These are phyloP conservation scores for Morphnarchus princeps DNA, from an alignment of 2,113 vertebrate species.

Conservation along the genomic window DNA sequence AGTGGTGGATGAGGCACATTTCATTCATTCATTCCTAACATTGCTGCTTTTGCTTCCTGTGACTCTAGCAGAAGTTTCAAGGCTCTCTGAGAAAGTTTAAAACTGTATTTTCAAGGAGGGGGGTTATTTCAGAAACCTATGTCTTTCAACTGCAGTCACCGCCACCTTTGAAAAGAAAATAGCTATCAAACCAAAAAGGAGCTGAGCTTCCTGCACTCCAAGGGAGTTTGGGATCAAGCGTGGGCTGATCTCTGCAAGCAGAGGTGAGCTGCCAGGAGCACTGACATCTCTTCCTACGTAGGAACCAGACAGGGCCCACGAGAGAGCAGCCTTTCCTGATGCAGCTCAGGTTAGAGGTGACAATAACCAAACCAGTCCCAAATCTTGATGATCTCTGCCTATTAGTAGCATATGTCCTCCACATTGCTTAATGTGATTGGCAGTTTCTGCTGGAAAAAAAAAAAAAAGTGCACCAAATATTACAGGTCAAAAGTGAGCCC, in stretches of 20 bases:
- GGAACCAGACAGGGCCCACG: background rate
- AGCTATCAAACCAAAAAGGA: background rate
- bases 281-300: background rate
- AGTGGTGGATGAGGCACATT: background rate
- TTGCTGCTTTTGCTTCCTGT: background rate
- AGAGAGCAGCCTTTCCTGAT: background rate
- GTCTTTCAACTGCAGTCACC: background rate
- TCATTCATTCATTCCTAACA: background rate
- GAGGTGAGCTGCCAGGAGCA: background rate
- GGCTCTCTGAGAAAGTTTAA: background rate
- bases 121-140: background rate
- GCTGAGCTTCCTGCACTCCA: background rate
- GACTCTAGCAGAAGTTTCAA: background rate
- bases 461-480: background rate
- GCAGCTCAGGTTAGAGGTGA: background rate
- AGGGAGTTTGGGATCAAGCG: background rate
- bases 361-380: background rate
- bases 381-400: background rate
- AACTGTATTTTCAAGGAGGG: background rate
- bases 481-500: background rate
- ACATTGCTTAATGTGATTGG: background rate
- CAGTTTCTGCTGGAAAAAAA: background rate
- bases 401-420: background rate
- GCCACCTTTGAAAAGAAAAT: background rate
- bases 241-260: background rate